Percentiles rank a stretch among this genome's conserved stretches.
Evolutionary conservation across 2,888 invertebrate species (phyloP).

Genomic region (Oligia latruncula): DNA sequence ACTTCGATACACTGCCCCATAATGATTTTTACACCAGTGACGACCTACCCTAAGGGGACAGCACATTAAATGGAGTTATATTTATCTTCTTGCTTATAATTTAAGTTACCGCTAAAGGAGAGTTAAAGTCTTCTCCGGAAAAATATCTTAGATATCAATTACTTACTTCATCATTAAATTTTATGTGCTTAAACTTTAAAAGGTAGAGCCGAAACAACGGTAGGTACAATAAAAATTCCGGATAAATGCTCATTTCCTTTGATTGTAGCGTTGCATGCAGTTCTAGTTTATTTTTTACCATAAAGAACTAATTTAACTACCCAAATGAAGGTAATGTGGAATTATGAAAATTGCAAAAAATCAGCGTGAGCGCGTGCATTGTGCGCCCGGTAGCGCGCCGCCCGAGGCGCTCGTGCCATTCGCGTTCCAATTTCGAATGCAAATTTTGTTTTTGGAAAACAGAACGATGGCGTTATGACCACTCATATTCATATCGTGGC

Average conservation of each 20-base stretch:
- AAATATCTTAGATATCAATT: conserved; percentile 48
- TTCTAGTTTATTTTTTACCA: conserved; percentile 64
- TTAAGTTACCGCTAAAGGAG: conserved; percentile 17
- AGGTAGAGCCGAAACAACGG: conserved; percentile 45
- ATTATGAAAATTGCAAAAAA: conserved; percentile 76
- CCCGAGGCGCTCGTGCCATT: conserved; percentile 87
- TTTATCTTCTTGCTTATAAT: conserved; percentile 26
- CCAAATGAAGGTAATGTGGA: conserved; percentile 73
- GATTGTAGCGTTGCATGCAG: conserved; percentile 66
- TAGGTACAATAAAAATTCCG: conserved; percentile 42
- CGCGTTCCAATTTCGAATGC: conserved; percentile 87
- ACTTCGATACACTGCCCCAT: conserved; percentile 41
- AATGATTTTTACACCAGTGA: conserved; percentile 28
- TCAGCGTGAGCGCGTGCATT: conserved; percentile 72
- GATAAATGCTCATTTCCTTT: conserved; percentile 74
- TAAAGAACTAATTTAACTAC: conserved; percentile 66
- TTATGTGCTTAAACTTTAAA: conserved; percentile 40
- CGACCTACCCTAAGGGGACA: conserved; percentile 60
- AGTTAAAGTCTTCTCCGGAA: conserved; percentile 15
- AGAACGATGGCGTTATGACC: conserved; percentile 70
- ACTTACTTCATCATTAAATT: conserved; percentile 38
- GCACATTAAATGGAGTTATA: conserved; percentile 24
- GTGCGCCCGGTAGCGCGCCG: conserved; percentile 84
- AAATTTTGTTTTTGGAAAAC: conserved; percentile 83
- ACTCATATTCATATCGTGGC: conserved; percentile 73